Conservation (phyloP, 2,113 vertebrate species). For the Channa maculata region DNA sequence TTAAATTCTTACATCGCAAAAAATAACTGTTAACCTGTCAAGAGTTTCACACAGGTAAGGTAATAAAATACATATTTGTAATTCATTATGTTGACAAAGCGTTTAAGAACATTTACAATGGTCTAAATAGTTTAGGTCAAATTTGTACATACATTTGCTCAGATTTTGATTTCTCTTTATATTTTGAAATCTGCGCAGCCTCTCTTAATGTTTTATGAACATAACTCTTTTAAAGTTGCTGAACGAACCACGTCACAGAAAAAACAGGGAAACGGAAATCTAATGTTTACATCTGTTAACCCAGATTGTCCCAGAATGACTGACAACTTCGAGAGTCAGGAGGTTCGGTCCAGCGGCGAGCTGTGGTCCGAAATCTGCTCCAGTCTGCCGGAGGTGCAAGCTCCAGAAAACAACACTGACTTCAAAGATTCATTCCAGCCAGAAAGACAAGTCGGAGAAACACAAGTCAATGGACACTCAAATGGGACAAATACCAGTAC, state of each 20-base stretch:
- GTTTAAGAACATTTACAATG: neutral
- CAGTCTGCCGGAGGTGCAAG: constrained; percentile 78
- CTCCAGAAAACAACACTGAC: constrained; percentile 58
- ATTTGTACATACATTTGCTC: neutral
- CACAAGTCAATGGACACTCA: constrained; percentile 35
- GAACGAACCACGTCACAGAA: neutral
- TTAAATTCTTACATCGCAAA: neutral
- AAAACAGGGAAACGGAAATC: neutral
- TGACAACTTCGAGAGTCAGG: constrained; percentile 83
- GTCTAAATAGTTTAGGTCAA: neutral
- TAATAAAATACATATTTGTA: neutral
- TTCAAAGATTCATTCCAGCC: constrained; percentile 92
- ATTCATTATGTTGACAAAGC: neutral
- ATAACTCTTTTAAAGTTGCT: no score
- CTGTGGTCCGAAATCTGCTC: constrained; percentile 95
- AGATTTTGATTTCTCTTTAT: neutral
- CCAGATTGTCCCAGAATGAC: constrained; percentile 82
- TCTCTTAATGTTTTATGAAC: neutral
- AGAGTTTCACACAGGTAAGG: constrained; percentile 60
- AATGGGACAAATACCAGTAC: constrained; percentile 22
- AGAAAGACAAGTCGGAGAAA: constrained; percentile 36
- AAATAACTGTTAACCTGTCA: neutral
- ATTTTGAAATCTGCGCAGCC: neutral
- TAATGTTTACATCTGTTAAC: constrained; percentile 23
- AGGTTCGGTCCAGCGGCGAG: constrained; percentile 85